phyloP scores from a whole-genome alignment of 2,113 vertebrate genomes.

The Setophaga kirtlandii region DNA sequence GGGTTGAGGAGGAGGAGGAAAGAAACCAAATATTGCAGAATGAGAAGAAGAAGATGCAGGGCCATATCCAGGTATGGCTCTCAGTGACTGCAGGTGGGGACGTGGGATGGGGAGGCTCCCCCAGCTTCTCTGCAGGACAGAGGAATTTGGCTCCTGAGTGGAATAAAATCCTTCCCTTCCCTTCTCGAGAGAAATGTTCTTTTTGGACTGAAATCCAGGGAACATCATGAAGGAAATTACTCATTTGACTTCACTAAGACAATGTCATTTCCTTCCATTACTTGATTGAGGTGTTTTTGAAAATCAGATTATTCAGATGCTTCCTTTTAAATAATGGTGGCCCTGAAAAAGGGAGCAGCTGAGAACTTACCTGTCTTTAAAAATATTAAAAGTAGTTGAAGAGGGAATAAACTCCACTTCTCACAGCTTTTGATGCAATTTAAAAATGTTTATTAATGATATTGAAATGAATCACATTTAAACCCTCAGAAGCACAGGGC shows the following conservation, averaged over 20 bases:
- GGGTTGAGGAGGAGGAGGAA: conserved; percentile 97
- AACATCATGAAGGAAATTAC: neutral
- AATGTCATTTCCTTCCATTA: neutral
- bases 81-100: neutral
- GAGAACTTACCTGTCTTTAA: neutral
- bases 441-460: neutral
- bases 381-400: neutral
- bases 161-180: neutral
- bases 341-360: neutral
- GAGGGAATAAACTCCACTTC: neutral
- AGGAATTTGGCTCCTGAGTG: neutral
- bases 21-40: conserved; percentile 93
- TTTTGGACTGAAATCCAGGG: neutral
- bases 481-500: neutral
- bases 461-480: neutral
- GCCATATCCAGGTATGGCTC: conserved; percentile 88
- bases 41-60: conserved; percentile 98
- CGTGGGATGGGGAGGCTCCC: neutral
- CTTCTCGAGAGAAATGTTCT: neutral
- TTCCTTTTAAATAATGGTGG: neutral
- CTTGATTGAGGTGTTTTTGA: neutral
- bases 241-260: neutral
- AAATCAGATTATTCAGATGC: neutral
- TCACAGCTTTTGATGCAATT: neutral
- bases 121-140: fast-evolving